Evolutionary conservation across 2,113 vertebrate species (phyloP), one percentile per base, ranked within the genome.

Genomic region (Melanerpes formicivorus): DNA sequence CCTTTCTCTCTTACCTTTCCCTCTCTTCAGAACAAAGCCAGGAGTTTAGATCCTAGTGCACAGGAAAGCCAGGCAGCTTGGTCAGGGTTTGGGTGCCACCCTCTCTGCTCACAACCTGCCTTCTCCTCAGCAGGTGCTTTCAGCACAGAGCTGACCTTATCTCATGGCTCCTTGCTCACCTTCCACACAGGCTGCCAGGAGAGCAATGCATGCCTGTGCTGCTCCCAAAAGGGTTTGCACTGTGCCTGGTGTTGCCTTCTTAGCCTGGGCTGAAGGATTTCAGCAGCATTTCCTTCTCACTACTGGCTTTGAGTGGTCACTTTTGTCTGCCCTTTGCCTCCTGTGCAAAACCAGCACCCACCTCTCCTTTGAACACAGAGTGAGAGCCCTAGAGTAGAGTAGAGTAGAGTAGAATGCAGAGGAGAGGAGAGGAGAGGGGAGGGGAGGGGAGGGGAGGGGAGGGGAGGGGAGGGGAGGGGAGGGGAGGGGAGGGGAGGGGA

Each of bases 281-380:
- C 66, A 29, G 85, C 85, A 94, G 70, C 17, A 64, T 77, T 87
- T 77, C 58, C 46, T 83, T 80, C 79, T 90, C 80, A 78, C 52
- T 56, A 56, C 60, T 59, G 50, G 22, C 64, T 40, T 63, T 48
- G 62, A 3, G 2, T 62, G 84, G 34, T 78, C 82, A 64, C 58
- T 85, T 80, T 63, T 44, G 40, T 11, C 4, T 63, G 65, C 14
- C 48, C 8, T 86, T 88, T 82, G 27, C 52, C 30, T 74, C 71
- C 65, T 83, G 65, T 94, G 44, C 37, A 88, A 93, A 94, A 83
- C 30, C 69, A 72, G 22, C 29, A 32, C 62, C 4, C 25, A 64
- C n/a, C 19, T 58, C 29, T 65, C 50, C 50, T 52, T 52, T 23
- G 50, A 25, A 25, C 22, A 52, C 50, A 52, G 50, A 16, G 14